Conservation (phyloP, 2,888 invertebrate genomes). For the Synanthedon vespiformis region DNA sequence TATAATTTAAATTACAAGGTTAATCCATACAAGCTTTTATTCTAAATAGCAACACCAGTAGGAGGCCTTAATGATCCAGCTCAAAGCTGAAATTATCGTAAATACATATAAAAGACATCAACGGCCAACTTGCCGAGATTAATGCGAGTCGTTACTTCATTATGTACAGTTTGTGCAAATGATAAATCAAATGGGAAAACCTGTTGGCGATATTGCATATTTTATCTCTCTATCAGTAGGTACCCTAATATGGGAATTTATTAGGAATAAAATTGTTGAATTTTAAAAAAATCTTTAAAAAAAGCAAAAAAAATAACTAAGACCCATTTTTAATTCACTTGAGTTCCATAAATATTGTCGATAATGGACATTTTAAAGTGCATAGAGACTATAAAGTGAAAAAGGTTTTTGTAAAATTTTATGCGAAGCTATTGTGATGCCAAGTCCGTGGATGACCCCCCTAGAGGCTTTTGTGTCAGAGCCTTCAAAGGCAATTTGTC, state of each 20-base stretch:
- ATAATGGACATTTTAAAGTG: too few species aligned
- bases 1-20: too few species aligned
- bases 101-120: slow-evolving; percentile 10
- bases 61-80: not conserved
- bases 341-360: too few species aligned
- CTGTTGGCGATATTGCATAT: not conserved
- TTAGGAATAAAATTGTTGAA: too few species aligned
- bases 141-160: slow-evolving; percentile 19
- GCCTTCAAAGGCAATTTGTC: slow-evolving; percentile 48
- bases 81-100: not conserved
- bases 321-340: too few species aligned
- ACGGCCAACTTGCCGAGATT: slow-evolving; percentile 4
- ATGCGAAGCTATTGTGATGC: slow-evolving; percentile 22
- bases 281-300: too few species aligned
- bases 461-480: slow-evolving; percentile 32
- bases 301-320: too few species aligned
- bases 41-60: not conserved
- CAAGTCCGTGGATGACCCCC: slow-evolving; percentile 21
- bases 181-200: not conserved
- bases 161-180: slow-evolving; percentile 4
- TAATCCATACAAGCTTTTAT: not conserved
- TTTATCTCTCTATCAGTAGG: too few species aligned
- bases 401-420: not conserved
- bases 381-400: not conserved
- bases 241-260: too few species aligned